These are phyloP conservation scores for Manacus vitellinus DNA, from an alignment of 2,113 vertebrate species.

Conservation along the genomic window DNA sequence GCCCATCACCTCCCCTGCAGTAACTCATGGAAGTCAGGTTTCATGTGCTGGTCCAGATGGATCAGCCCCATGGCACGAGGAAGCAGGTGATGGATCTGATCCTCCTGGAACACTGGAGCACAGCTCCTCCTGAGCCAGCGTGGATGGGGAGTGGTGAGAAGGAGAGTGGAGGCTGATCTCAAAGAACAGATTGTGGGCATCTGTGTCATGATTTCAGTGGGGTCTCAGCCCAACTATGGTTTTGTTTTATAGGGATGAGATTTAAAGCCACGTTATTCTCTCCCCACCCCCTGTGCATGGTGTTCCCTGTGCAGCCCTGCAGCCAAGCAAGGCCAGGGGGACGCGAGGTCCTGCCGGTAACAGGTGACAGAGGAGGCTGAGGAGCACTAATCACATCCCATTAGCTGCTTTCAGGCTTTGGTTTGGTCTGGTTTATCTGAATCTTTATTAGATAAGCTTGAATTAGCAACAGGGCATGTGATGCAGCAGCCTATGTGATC, in stretches of 20 bases:
- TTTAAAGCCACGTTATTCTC: not conserved
- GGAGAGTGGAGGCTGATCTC: not conserved
- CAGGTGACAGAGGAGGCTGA: conserved; percentile 46
- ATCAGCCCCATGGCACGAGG: fast-evolving
- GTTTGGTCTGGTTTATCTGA: conserved; percentile 58
- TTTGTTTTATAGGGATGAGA: fast-evolving
- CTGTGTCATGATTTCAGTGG: fast-evolving
- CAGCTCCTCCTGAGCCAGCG: fast-evolving
- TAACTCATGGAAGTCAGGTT: fast-evolving
- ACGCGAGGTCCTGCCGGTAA: conserved; percentile 10
- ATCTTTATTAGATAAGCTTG: conserved; percentile 57
- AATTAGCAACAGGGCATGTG: not conserved
- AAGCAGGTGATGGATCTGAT: fast-evolving
- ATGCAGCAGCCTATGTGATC: not conserved
- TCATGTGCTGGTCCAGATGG: fast-evolving
- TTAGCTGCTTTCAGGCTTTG: conserved; percentile 67
- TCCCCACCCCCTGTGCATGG: not conserved
- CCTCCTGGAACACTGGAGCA: fast-evolving
- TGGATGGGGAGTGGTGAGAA: fast-evolving
- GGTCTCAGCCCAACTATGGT: fast-evolving
- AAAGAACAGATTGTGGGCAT: too few species aligned
- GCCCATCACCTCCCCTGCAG: not conserved
- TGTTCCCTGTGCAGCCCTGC: not conserved
- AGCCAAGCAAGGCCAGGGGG: not conserved
- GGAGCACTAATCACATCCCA: conserved; percentile 45